phyloP scores from a whole-genome alignment of 2,888 invertebrate species.

The Tiliacea aurago region DNA sequence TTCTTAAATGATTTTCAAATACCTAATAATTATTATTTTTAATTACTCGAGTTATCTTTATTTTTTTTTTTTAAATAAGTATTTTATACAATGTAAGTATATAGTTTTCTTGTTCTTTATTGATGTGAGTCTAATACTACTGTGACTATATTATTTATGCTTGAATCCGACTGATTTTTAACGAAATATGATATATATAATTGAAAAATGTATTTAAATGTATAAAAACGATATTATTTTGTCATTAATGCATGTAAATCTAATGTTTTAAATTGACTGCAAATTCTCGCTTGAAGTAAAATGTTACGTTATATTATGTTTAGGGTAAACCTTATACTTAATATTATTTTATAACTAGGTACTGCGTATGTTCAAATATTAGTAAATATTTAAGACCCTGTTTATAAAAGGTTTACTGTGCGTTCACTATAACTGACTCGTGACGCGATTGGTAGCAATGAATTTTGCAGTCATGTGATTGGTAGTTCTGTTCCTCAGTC shows the following conservation, averaged over 20 bases:
- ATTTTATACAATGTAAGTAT: constrained; percentile 4
- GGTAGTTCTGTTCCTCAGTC: too few relatives aligned
- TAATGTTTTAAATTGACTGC: neutral
- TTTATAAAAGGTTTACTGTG: too few relatives aligned
- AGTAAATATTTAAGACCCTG: neutral
- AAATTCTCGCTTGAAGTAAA: constrained; percentile 7
- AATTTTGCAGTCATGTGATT: too few relatives aligned
- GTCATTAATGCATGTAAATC: constrained; percentile 21
- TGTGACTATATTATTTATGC: constrained; percentile 14
- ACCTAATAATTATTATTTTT: neutral
- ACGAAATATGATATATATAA: too few relatives aligned
- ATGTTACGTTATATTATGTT: constrained; percentile 18
- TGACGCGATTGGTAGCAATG: too few relatives aligned
- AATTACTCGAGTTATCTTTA: neutral
- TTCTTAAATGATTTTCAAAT: constrained; percentile 10
- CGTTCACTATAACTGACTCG: too few relatives aligned
- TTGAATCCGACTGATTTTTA: constrained; percentile 42
- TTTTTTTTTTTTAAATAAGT: constrained; percentile 3
- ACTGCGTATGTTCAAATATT: constrained; percentile 24
- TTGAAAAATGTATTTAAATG: neutral
- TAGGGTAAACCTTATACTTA: constrained; percentile 6
- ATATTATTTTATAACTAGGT: constrained; percentile 7
- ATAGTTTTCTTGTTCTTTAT: neutral
- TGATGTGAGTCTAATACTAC: neutral
- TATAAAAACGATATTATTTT: neutral